Evolutionary conservation across 2,113 vertebrate genomes (phyloP), one percentile per base, ranked within the genome.

Genomic region (Oenanthe oenanthe): DNA sequence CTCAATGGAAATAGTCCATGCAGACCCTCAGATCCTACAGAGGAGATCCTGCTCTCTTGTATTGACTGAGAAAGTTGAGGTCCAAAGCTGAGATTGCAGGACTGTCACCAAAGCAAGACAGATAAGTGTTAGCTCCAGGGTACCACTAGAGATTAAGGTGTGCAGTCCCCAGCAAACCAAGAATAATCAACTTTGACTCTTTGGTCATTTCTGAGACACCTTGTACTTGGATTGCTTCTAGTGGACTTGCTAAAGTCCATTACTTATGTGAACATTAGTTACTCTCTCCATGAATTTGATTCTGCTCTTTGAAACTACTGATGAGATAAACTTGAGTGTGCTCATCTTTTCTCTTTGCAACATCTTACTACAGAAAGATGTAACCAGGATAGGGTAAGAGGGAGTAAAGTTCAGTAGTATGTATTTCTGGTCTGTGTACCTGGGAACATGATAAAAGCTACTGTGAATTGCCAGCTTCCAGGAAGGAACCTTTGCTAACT

Each of bases 101-200:
- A 48, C 17, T 73, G 61, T 6, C 34, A 34, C 20, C 47, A n/a
- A 16, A 78, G 28, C 21, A 47, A 36, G 32, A 24, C 12, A 43
- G 14, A 62, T 22, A 9, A 80, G 19, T 16, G 18, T 57, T 73
- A 62, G 19, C 43, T 90, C 7, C 26, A n/a, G 17, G 21, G 13
- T 53, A 8, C 24, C 24, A 22, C 4, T 29, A 17, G 42, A 65
- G 58, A 48, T 0, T 0, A 20, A 85, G 13, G 5, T 16, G 32
- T 68, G 34, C 53, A 53, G 32, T 82, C 17, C 40, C 11, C 20
- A 47, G 8, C 14, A 82, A 85, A 66, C 12, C 8, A 79, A 51
- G 50, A 86, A 84, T 28, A 62, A 58, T 14, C 10, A 43, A 0
- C 34, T 85, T 89, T 31, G 31, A 63, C 42, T 50, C 1, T 47